A percentile compares a stretch with the other conserved stretches of the same genome.
Conservation (phyloP, 2,888 invertebrate species). For the Boloria selene region DNA sequence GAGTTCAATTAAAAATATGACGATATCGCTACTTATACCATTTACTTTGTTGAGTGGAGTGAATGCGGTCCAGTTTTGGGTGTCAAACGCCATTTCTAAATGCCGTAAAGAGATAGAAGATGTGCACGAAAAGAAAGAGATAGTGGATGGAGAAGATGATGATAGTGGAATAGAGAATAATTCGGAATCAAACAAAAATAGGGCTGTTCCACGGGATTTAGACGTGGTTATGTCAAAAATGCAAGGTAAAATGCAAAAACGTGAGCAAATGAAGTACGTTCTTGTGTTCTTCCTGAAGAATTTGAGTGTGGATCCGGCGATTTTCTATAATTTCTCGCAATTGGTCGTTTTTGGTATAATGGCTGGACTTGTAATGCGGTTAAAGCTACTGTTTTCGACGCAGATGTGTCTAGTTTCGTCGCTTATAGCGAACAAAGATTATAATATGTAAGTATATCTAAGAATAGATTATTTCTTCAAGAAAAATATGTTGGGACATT, state of each 20-base stretch:
- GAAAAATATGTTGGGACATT: too few relatives aligned
- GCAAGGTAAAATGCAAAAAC: conserved; percentile 34
- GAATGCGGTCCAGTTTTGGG: conserved; percentile 65
- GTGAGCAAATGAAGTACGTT: conserved; percentile 35
- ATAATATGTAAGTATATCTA: conserved; percentile 67
- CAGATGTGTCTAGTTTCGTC: conserved; percentile 89
- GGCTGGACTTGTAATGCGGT: conserved; percentile 89
- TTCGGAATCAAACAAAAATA: conserved; percentile 53
- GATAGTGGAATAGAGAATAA: conserved; percentile 82
- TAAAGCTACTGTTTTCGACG: conserved; percentile 90
- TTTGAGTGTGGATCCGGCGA: conserved; percentile 75
- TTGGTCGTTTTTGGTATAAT: conserved; percentile 86
- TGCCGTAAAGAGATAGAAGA: conserved; percentile 34
- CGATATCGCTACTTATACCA: conserved; percentile 83
- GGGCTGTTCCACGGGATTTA: conserved; percentile 47
- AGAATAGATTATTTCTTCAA: background rate
- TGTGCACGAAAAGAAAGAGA: conserved; percentile 43
- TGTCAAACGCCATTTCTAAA: conserved; percentile 35
- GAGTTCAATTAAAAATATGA: conserved; percentile 75
- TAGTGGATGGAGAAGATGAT: conserved; percentile 60
- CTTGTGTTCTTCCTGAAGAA: conserved; percentile 56
- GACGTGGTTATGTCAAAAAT: conserved; percentile 43
- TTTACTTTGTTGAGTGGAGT: conserved; percentile 70
- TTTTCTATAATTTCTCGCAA: conserved; percentile 88
- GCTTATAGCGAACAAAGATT: conserved; percentile 84